Evolutionary conservation across 2,797 vertebrate genomes (phyloP).

Genomic region (Hemitrygon akajei): DNA sequence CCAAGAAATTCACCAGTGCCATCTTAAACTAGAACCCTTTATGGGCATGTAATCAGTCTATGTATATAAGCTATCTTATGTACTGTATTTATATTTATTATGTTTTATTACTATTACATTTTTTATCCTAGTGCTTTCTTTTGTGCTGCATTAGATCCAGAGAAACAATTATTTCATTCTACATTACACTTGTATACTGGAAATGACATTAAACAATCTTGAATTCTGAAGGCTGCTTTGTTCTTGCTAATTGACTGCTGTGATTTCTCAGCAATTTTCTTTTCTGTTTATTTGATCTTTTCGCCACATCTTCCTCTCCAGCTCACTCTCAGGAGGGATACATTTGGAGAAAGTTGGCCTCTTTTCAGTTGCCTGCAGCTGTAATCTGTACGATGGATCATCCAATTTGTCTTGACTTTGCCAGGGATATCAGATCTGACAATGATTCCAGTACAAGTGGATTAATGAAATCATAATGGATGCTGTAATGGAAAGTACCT

Average conservation of each 20-base stretch:
- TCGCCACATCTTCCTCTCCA: neutral
- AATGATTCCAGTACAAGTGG: neutral
- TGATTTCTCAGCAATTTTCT: neutral
- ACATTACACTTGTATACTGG: too few relatives aligned
- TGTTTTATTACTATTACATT: too few relatives aligned
- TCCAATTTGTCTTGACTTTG: slow-evolving; percentile 9
- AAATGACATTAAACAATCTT: too few relatives aligned
- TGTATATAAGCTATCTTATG: too few relatives aligned
- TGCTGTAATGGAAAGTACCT: neutral
- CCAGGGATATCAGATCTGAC: neutral
- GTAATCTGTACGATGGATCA: neutral
- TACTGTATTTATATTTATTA: too few relatives aligned
- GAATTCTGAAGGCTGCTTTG: neutral
- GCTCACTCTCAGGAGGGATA: neutral
- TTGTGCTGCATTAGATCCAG: too few relatives aligned
- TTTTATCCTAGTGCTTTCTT: too few relatives aligned
- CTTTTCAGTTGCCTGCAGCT: neutral
- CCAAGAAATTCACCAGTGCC: too few relatives aligned
- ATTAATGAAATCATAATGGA: neutral
- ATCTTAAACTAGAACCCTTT: too few relatives aligned
- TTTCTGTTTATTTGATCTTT: neutral
- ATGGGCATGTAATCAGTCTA: too few relatives aligned
- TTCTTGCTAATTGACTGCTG: neutral
- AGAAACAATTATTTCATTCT: too few relatives aligned
- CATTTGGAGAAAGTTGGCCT: neutral